Evolutionary conservation across 1,140 invertebrate species (phyloP).

Genomic region (Scaptomyza graminum): DNA sequence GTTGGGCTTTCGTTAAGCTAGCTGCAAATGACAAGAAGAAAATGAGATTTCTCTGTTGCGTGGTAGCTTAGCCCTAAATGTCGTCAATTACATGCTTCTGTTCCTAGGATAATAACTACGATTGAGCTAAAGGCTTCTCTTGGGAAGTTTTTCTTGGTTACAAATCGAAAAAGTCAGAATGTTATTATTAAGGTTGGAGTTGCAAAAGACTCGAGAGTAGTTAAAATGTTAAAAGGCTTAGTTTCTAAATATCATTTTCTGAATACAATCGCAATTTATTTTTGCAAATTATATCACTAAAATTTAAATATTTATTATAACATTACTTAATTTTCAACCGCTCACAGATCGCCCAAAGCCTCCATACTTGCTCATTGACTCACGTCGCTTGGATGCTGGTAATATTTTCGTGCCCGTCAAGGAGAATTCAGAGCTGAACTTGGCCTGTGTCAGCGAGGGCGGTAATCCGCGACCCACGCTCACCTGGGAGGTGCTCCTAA

Average conservation of each 20-base stretch:
- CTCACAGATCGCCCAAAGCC: slow-evolving; percentile 89
- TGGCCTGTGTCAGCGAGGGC: slow-evolving; percentile 93
- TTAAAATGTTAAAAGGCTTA: no score
- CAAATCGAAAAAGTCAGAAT: no score
- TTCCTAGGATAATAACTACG: not conserved
- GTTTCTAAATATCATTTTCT: no score
- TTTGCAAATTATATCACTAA: no score
- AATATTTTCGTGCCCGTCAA: slow-evolving; percentile 93
- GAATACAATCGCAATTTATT: no score
- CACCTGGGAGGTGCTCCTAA: slow-evolving; percentile 88
- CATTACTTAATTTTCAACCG: not conserved
- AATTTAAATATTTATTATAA: not conserved
- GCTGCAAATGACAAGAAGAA: slow-evolving; percentile 10
- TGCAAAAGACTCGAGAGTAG: no score
- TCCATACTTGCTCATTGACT: slow-evolving; percentile 92
- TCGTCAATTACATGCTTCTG: not conserved
- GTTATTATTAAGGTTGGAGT: not conserved
- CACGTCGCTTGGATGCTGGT: slow-evolving; percentile 90
- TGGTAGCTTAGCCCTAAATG: slow-evolving; percentile 9
- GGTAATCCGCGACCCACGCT: slow-evolving; percentile 91
- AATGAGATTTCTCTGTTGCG: not conserved
- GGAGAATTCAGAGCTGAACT: slow-evolving; percentile 90
- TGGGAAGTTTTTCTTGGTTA: not conserved
- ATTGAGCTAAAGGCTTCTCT: not conserved
- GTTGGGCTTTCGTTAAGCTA: slow-evolving; percentile 26